Conservation (phyloP, 1,140 invertebrate species). For the Fopius arisanus region DNA sequence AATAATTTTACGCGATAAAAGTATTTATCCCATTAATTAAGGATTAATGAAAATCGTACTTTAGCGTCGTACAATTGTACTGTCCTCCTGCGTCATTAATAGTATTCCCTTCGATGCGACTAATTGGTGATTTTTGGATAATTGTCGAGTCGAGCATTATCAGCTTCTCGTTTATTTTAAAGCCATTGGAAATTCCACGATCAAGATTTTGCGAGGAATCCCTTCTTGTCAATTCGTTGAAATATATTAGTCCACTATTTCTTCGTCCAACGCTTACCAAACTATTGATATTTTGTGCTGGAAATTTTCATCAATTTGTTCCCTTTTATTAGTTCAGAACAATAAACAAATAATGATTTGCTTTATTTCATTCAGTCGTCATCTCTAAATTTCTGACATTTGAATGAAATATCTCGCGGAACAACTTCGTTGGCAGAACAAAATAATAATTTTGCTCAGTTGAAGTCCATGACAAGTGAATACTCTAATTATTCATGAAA, state of each 20-base stretch:
- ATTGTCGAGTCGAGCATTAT: neutral
- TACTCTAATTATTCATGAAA: neutral
- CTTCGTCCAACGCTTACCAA: no score
- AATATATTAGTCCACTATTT: no score
- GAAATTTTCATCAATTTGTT: no score
- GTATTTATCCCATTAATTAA: slow-evolving; percentile 24
- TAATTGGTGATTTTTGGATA: neutral
- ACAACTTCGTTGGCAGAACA: neutral
- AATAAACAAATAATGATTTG: no score
- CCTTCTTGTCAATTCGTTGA: no score
- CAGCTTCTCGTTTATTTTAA: neutral
- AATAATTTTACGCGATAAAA: slow-evolving; percentile 25
- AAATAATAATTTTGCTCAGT: neutral
- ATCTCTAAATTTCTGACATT: neutral
- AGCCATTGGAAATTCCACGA: no score
- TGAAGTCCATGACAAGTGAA: neutral
- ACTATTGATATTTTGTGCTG: no score
- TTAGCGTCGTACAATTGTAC: neutral
- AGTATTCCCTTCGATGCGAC: neutral
- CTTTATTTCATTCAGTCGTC: no score
- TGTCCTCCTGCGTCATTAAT: neutral
- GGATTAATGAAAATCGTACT: neutral
- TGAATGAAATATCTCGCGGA: neutral
- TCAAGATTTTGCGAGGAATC: no score
- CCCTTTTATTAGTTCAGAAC: no score